Percentiles rank a stretch among this genome's conserved stretches.
Evolutionary conservation across 2,113 vertebrate species (phyloP).

Genomic region (Zonotrichia leucophrys): DNA sequence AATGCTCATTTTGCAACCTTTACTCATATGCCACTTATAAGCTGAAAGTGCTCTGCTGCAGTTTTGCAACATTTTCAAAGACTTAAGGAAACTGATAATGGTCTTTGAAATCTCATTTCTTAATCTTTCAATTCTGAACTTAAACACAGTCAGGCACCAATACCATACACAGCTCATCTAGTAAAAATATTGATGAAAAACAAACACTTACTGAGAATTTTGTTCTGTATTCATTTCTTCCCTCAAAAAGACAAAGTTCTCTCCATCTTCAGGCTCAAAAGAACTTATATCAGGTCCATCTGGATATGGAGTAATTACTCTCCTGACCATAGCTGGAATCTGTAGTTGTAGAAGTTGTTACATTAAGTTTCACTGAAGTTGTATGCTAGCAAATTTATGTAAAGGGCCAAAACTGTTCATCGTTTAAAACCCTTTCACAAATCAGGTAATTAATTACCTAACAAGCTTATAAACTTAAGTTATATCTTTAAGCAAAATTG

Average conservation of each 20-base stretch:
- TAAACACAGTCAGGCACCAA: not conserved
- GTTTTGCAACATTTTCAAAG: not conserved
- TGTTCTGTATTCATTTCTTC: slow-evolving; percentile 76
- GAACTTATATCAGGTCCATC: slow-evolving; percentile 89
- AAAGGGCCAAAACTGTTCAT: not conserved
- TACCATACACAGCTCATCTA: not conserved
- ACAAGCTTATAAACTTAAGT: not conserved
- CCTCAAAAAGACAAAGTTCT: slow-evolving; percentile 73
- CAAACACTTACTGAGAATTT: slow-evolving; percentile 66
- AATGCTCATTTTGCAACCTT: not conserved
- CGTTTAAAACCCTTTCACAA: not conserved
- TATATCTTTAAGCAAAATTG: not conserved
- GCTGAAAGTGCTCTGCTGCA: not conserved
- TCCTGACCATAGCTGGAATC: slow-evolving; percentile 94
- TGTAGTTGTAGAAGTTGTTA: slow-evolving; percentile 55
- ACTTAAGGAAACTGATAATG: not conserved
- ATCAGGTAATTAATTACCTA: not conserved
- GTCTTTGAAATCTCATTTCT: not conserved
- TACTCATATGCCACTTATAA: not conserved
- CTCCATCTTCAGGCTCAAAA: slow-evolving; percentile 82
- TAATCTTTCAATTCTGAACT: not conserved
- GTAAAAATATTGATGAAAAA: not conserved
- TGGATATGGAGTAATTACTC: slow-evolving; percentile 89
- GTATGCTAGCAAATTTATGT: not conserved
- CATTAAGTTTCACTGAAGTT: not conserved